Evolutionary conservation across 2,888 invertebrate species (phyloP).

Genomic region (Drosophila picticornis): DNA sequence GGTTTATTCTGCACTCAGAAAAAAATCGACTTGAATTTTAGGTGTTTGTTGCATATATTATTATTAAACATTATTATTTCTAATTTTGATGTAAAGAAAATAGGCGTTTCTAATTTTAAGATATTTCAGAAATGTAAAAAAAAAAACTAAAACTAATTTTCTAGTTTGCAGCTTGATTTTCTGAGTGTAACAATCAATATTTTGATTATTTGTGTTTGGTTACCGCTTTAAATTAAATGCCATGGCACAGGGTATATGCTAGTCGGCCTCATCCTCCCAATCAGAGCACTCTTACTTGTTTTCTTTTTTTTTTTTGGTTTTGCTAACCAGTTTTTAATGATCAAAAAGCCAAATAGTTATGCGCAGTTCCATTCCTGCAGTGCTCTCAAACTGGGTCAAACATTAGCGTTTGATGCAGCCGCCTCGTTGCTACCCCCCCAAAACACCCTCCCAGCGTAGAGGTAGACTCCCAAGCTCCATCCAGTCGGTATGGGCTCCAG

Average conservation of each 20-base stretch:
- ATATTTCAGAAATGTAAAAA: background rate
- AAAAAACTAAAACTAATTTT: background rate
- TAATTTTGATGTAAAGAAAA: background rate
- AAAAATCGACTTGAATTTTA: background rate
- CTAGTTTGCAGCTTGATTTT: background rate
- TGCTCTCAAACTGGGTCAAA: slow-evolving; percentile 75
- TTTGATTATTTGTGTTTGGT: background rate
- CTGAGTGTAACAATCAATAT: background rate
- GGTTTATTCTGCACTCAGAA: background rate
- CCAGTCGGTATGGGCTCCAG: slow-evolving; percentile 19
- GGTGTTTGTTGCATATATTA: background rate
- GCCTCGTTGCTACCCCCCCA: slow-evolving; percentile 25
- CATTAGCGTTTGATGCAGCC: slow-evolving; percentile 70
- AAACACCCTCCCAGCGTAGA: background rate
- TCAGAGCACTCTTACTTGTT: slow-evolving; percentile 16
- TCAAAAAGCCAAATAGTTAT: slow-evolving; percentile 65
- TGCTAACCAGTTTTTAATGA: slow-evolving; percentile 83
- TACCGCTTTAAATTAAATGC: background rate
- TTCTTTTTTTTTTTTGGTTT: slow-evolving; percentile 35
- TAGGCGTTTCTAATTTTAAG: background rate
- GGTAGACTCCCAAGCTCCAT: slow-evolving; percentile 18
- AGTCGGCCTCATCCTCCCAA: background rate
- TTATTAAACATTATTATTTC: background rate
- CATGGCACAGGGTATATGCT: background rate
- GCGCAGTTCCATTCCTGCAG: slow-evolving; percentile 77